Conservation (phyloP, 2,888 invertebrate species). For the Drosophila pseudotakahashii region DNA sequence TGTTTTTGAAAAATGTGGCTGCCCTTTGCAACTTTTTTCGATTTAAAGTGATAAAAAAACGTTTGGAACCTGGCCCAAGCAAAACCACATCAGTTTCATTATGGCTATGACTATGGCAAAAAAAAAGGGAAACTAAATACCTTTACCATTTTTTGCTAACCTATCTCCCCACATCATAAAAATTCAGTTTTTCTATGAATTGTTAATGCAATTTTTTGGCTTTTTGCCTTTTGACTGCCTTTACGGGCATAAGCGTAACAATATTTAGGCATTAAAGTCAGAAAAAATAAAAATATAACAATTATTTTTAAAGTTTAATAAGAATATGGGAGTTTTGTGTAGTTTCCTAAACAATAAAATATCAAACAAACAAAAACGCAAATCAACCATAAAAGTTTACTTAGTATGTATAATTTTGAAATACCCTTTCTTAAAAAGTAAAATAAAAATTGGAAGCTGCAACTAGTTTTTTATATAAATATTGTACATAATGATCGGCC, state of each 20-base stretch:
- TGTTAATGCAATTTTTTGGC: conserved; percentile 39
- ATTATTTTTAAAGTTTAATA: conserved; percentile 20
- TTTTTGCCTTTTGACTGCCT: conserved; percentile 29
- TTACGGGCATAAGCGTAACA: conserved; percentile 54
- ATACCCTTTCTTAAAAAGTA: not conserved
- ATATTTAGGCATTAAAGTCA: conserved; percentile 61
- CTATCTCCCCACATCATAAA: not conserved
- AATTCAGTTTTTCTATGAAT: not conserved
- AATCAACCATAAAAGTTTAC: not conserved
- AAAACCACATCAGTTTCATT: conserved; percentile 12
- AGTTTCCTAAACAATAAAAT: conserved; percentile 37
- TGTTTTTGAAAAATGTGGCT: conserved; percentile 10
- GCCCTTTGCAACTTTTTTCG: not conserved
- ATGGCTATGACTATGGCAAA: not conserved
- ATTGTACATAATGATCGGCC: too few relatives aligned
- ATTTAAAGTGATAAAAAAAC: conserved; percentile 5
- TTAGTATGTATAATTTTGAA: not conserved
- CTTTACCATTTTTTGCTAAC: conserved; percentile 6
- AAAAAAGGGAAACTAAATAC: not conserved
- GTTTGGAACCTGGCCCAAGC: not conserved
- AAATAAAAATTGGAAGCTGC: too few relatives aligned
- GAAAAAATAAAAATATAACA: conserved; percentile 14
- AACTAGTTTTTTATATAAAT: too few relatives aligned
- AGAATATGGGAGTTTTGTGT: conserved; percentile 54
- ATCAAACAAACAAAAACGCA: not conserved